Evolutionary conservation across 2,888 invertebrate genomes (phyloP).

Genomic region (Troilus luridus): DNA sequence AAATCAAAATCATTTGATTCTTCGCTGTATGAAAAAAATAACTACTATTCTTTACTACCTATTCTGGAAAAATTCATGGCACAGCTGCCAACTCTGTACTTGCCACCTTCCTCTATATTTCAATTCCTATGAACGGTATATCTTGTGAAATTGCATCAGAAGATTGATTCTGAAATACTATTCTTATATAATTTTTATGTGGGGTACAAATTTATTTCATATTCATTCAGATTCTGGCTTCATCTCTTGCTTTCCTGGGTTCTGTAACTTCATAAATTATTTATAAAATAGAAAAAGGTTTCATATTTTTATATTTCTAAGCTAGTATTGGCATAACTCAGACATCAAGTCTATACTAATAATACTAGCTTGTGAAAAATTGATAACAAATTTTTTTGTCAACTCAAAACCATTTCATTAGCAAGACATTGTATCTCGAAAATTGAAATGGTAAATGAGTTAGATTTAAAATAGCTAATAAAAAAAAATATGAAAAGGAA

Average conservation of each 20-base stretch:
- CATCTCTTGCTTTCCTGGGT: neutral
- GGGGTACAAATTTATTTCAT: neutral
- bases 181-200: neutral
- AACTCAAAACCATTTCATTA: neutral
- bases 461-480: neutral
- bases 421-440: neutral
- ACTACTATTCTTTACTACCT: neutral
- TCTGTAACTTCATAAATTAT: neutral
- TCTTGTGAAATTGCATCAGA: neutral
- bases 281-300: neutral
- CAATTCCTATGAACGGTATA: neutral
- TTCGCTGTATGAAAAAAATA: neutral
- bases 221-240: neutral
- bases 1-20: neutral
- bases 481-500: neutral
- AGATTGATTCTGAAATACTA: neutral
- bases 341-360: neutral
- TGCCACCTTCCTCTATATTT: neutral
- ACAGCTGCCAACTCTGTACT: neutral
- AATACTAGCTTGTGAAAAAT: neutral
- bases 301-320: no score
- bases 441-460: constrained; percentile 6
- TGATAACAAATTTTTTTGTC: neutral
- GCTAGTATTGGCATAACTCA: no score
- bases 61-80: neutral